Evolutionary conservation across 2,888 invertebrate genomes (phyloP).

Genomic region (Melanchra persicariae): DNA sequence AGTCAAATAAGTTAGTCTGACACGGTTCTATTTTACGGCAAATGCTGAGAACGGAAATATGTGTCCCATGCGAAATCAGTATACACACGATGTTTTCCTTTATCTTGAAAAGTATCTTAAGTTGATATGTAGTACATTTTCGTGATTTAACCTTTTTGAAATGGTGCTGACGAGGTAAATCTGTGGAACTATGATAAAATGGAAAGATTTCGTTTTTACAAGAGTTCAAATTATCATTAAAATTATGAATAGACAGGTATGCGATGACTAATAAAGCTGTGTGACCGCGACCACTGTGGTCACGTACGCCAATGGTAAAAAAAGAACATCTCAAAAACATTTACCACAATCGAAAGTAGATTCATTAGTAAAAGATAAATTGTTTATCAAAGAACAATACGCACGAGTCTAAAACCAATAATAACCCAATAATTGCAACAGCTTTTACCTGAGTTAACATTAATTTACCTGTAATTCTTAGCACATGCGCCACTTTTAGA

Average conservation of each 20-base stretch:
- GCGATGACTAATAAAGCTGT: conserved; percentile 14
- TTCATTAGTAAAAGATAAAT: conserved; percentile 54
- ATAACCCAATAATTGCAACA: conserved; percentile 27
- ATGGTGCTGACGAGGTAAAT: no score
- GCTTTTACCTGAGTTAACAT: conserved; percentile 40
- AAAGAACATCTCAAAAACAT: conserved; percentile 25
- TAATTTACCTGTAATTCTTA: conserved; percentile 22
- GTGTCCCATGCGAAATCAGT: no score
- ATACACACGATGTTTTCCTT: no score
- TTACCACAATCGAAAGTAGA: conserved; percentile 23
- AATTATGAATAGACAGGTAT: neutral
- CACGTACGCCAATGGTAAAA: conserved; percentile 24
- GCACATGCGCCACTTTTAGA: conserved; percentile 11
- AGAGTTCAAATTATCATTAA: no score
- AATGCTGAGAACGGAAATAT: no score
- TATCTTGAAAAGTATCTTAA: no score
- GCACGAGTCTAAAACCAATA: conserved; percentile 13
- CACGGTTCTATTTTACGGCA: no score
- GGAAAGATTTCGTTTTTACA: no score
- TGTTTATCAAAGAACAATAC: conserved; percentile 45
- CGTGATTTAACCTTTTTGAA: no score
- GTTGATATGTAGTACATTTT: no score
- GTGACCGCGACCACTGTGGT: neutral
- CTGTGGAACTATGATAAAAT: no score
- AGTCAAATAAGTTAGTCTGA: no score